A percentile compares a stretch with the other conserved stretches of the same genome.
phyloP scores from a whole-genome alignment of 2,797 vertebrate species.

The Craterocephalus amniculus region DNA sequence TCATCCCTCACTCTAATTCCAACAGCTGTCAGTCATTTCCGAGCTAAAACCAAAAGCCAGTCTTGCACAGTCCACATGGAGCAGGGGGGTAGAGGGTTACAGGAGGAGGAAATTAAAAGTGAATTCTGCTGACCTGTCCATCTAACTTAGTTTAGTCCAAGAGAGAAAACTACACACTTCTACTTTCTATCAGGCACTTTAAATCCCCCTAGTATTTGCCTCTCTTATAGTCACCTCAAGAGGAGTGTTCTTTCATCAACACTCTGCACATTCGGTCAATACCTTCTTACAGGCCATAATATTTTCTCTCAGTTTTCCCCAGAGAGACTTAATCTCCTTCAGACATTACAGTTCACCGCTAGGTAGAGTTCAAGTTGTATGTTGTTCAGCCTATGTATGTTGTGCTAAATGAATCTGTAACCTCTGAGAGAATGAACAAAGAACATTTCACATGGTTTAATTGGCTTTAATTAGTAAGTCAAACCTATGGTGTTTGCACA shows the following conservation, averaged over 20 bases:
- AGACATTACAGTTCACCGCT: neutral
- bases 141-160: constrained; percentile 16
- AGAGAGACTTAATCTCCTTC: constrained; percentile 15
- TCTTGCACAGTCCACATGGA: constrained; percentile 21
- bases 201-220: constrained; percentile 12
- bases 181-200: constrained; percentile 2
- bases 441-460: neutral
- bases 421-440: neutral
- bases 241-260: neutral
- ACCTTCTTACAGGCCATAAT: constrained; percentile 6
- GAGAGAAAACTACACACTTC: constrained; percentile 4
- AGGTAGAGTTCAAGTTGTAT: neutral
- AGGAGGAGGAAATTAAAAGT: constrained; percentile 20
- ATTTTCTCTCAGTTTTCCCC: neutral
- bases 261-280: constrained; percentile 12
- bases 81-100: neutral
- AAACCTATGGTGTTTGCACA: neutral
- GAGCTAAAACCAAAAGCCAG: constrained; percentile 48
- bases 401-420: neutral
- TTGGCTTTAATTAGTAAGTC: neutral
- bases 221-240: constrained; percentile 13
- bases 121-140: constrained; percentile 15
- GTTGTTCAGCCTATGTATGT: neutral
- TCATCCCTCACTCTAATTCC: constrained; percentile 58
- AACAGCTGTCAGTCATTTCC: constrained; percentile 60